These are phyloP conservation scores for Brachirus orientalis DNA, from an alignment of 2,113 vertebrate genomes.

Conservation along the genomic window DNA sequence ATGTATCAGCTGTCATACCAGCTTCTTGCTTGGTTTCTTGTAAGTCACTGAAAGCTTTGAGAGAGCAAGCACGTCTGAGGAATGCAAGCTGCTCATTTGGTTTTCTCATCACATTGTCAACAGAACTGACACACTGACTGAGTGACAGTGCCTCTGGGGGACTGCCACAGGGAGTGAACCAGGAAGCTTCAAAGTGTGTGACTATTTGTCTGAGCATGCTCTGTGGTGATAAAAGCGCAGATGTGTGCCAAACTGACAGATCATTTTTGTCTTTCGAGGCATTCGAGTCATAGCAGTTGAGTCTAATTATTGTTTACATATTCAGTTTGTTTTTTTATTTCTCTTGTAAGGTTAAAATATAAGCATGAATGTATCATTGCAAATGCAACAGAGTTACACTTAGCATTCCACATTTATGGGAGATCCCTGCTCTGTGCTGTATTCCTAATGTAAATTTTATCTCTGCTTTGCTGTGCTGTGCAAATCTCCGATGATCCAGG, in stretches of 20 bases:
- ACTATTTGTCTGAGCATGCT: conserved; percentile 52
- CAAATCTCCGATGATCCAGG: background rate
- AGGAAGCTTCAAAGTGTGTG: conserved; percentile 27
- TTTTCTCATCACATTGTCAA: conserved; percentile 38
- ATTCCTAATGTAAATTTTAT: conserved; percentile 2
- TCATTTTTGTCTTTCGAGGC: conserved; percentile 55
- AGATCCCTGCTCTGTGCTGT: background rate
- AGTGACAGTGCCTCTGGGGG: conserved; percentile 56
- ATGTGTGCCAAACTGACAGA: conserved; percentile 57
- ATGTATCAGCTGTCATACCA: conserved; percentile 15
- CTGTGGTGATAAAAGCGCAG: conserved; percentile 55
- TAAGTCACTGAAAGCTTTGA: conserved; percentile 33
- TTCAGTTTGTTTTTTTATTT: background rate
- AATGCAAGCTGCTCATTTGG: conserved; percentile 45
- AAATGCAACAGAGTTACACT: background rate
- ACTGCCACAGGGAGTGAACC: conserved; percentile 47
- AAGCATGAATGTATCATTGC: background rate
- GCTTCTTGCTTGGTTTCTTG: conserved; percentile 29
- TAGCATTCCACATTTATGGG: background rate
- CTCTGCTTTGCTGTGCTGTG: conserved; percentile 2
- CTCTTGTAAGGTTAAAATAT: background rate
- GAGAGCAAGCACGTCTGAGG: conserved; percentile 26
- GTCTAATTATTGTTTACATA: conserved; percentile 8
- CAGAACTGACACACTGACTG: conserved; percentile 63
- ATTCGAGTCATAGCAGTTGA: conserved; percentile 27